phyloP scores from a whole-genome alignment of 2,888 invertebrate genomes.

The Agelastica alni region DNA sequence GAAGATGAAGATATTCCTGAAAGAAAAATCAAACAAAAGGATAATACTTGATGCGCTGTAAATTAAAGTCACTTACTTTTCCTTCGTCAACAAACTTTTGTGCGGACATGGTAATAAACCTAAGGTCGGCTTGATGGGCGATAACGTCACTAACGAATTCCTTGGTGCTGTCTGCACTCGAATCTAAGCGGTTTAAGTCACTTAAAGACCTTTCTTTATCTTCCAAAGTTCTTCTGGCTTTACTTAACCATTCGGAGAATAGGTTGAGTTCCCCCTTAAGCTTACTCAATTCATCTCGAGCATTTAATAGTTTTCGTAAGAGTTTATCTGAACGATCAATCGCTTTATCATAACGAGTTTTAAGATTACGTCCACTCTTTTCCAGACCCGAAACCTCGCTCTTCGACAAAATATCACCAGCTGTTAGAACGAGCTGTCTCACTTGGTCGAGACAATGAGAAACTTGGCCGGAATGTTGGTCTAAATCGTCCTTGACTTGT shows the following conservation, averaged over 20 bases:
- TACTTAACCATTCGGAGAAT: slow-evolving; percentile 84
- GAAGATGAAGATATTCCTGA: slow-evolving; percentile 76
- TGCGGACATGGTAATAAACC: slow-evolving; percentile 95
- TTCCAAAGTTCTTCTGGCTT: slow-evolving; percentile 77
- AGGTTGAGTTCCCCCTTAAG: slow-evolving; percentile 79
- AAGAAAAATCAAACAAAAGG: slow-evolving; percentile 30
- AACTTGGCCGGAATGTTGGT: slow-evolving; percentile 82
- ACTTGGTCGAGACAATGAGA: slow-evolving; percentile 87
- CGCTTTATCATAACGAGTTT: slow-evolving; percentile 82
- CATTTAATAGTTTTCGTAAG: slow-evolving; percentile 73
- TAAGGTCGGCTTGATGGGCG: slow-evolving; percentile 91
- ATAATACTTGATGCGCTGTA: too few species aligned
- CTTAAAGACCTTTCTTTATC: slow-evolving; percentile 84
- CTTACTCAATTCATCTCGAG: slow-evolving; percentile 87
- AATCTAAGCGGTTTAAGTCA: slow-evolving; percentile 71
- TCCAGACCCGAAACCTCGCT: slow-evolving; percentile 89
- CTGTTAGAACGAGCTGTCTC: slow-evolving; percentile 85
- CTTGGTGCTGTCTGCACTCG: slow-evolving; percentile 77
- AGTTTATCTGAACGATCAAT: slow-evolving; percentile 79
- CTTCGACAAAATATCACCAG: slow-evolving; percentile 88
- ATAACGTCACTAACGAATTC: slow-evolving; percentile 93
- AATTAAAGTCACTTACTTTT: slow-evolving; percentile 69
- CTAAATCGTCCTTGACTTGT: slow-evolving; percentile 89
- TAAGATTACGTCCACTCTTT: slow-evolving; percentile 82
- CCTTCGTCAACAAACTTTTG: slow-evolving; percentile 96